Evolutionary conservation across 2,888 invertebrate species (phyloP).

Genomic region (Matsumyia berberina): DNA sequence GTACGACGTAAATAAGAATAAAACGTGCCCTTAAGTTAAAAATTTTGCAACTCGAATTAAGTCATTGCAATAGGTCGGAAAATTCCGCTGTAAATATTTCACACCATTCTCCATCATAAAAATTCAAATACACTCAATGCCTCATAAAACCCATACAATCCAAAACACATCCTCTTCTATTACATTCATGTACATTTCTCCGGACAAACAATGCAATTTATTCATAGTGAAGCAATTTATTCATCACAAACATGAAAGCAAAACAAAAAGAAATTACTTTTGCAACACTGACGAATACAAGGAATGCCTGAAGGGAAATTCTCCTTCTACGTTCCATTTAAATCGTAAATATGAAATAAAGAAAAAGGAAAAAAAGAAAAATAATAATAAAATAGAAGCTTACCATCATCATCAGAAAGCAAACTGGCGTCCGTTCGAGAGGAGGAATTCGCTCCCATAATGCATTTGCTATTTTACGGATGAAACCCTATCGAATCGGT

Average conservation of each 20-base stretch:
- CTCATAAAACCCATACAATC: background rate
- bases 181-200: background rate
- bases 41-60: too few relatives aligned
- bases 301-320: background rate
- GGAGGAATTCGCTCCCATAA: conserved; percentile 84
- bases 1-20: too few relatives aligned
- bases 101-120: background rate
- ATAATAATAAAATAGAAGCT: too few relatives aligned
- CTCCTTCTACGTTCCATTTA: background rate
- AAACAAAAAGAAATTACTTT: too few relatives aligned
- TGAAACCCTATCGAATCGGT: conserved; percentile 47
- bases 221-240: background rate
- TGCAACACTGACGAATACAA: background rate
- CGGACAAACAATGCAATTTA: background rate
- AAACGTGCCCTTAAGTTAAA: too few relatives aligned
- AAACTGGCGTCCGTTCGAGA: conserved; percentile 83
- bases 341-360: conserved; percentile 28
- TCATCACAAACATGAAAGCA: too few relatives aligned
- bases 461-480: conserved; percentile 73
- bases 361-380: too few relatives aligned
- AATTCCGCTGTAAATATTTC: conserved; percentile 8
- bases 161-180: background rate
- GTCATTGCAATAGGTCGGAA: too few relatives aligned
- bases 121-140: background rate
- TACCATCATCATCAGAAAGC: conserved; percentile 84